Evolutionary conservation across 2,113 vertebrate genomes (phyloP).

Genomic region (Nestor notabilis): DNA sequence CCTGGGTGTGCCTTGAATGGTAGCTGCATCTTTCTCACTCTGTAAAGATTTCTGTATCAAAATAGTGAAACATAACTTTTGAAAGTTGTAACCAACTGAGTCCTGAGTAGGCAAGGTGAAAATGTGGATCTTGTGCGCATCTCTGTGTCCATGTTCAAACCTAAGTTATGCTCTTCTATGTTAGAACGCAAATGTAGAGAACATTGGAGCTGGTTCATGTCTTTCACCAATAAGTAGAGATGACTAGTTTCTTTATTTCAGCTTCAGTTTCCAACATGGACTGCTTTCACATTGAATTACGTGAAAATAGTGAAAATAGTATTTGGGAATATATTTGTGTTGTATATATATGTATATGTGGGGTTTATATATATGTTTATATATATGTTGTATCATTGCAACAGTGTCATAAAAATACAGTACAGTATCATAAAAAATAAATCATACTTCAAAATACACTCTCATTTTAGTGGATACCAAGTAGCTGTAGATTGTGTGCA

Average conservation of each 20-base stretch:
- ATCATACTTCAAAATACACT: not conserved
- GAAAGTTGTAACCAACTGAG: not conserved
- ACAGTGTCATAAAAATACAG: not conserved
- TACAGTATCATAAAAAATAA: not conserved
- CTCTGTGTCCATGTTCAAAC: not conserved
- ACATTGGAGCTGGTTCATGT: rapidly evolving
- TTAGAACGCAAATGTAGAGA: not conserved
- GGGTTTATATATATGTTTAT: no score
- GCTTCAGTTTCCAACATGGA: not conserved
- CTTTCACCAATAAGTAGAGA: not conserved
- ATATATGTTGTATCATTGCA: not conserved
- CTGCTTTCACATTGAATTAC: not conserved
- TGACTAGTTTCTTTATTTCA: not conserved
- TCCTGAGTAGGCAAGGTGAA: not conserved
- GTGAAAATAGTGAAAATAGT: not conserved
- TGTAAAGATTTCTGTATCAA: not conserved
- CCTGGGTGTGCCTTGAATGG: not conserved
- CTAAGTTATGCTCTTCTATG: not conserved
- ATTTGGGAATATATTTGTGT: not conserved
- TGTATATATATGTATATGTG: no score
- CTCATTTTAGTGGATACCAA: not conserved
- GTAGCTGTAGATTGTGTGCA: not conserved
- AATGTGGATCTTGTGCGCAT: not conserved
- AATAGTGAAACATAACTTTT: not conserved
- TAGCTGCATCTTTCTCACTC: not conserved